Base-by-base conservation (phyloP, 2,113 vertebrate genomes). In the Grus americana region DNA sequence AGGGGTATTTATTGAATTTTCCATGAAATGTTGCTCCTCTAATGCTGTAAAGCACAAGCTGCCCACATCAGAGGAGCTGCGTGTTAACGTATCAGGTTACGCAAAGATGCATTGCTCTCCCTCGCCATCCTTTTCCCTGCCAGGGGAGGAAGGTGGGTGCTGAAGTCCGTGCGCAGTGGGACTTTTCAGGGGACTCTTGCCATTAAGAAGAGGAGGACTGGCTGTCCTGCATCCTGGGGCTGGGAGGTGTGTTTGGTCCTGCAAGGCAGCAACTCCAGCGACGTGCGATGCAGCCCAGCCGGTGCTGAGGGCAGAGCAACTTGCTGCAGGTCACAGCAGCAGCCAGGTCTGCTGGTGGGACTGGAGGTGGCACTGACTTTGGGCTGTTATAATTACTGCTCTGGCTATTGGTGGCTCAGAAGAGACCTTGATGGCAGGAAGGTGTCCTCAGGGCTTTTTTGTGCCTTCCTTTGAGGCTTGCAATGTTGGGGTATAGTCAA, bases 11-110 rank as follows among this genome's bases (percentile, higher is more conserved):
- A 98, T 98, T 98, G 98, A 98, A 98, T 98, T 98, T 98, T 98
- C 98, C 98, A 98, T 98, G 98, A 98, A 98, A 98, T 98, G 98
- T 98, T 98, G 98, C 98, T 98, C 98, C 98, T 98, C 98, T 98
- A 98, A 98, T 98, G 98, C 98, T 98, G 98, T 98, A 98, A 98
- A 98, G 98, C 98, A 97, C 97, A 98, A 97, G 98, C 98, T 98
- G 97, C 98, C 98, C 98, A 98, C 98, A 98, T 98, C 98, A 98
- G 98, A 98, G 98, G 97, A 98, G 98, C 97, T 98, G 98, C 86
- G 94, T 63, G 96, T 97, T 98, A 97, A 91, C 80, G 98, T 98
- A 98, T 98, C 98, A 81, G 94, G 98, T 98, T 98, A 98, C 98
- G 72, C 94, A 84, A 81, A 97, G 98, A 98, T 98, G 97, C 97